Conservation (phyloP, 1,140 invertebrate species). For the Tetramorium alpestre region DNA sequence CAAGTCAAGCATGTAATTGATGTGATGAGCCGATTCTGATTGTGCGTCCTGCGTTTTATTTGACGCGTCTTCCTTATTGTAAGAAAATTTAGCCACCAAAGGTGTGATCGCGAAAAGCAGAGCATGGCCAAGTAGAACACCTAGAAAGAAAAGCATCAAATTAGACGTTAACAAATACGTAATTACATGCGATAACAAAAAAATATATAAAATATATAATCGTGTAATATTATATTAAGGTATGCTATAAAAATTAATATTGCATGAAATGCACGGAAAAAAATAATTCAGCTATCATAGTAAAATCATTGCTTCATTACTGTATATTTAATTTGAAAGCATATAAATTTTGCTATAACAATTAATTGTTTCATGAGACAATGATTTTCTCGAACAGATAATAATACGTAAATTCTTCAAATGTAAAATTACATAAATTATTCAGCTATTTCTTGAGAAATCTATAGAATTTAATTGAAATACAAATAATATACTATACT, state of each 20-base stretch:
- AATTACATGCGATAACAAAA: neutral
- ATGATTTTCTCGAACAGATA: neutral
- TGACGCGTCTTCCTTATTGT: neutral
- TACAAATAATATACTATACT: neutral
- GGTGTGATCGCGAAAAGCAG: neutral
- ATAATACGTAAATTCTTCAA: neutral
- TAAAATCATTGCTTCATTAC: neutral
- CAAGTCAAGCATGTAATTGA: constrained; percentile 11
- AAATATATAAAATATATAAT: neutral
- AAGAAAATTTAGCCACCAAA: neutral
- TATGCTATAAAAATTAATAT: neutral
- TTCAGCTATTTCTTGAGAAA: neutral
- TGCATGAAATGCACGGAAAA: neutral
- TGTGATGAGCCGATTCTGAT: neutral
- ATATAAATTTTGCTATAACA: neutral
- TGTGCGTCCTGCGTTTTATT: neutral
- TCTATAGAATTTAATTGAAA: neutral
- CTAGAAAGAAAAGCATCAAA: neutral
- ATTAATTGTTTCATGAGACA: too few species aligned
- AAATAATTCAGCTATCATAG: neutral
- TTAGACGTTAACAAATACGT: neutral
- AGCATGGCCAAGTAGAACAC: neutral
- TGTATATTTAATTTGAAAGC: neutral
- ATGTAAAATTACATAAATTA: neutral
- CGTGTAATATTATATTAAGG: neutral